Percentiles rank a stretch among this genome's conserved stretches.
Conservation (phyloP, 1,140 invertebrate genomes). For the Heliconius congener region DNA sequence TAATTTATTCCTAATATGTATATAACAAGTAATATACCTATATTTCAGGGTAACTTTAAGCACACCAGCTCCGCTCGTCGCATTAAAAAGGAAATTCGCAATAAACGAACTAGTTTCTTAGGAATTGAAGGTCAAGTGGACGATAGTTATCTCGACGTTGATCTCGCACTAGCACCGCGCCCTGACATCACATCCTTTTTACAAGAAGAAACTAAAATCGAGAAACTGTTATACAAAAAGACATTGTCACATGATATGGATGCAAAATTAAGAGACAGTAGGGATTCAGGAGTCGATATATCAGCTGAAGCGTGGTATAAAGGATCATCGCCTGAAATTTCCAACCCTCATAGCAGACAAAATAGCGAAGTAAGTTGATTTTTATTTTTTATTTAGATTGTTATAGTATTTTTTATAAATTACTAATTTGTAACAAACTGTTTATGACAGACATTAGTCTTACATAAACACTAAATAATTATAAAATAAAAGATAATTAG, state of each 20-base stretch:
- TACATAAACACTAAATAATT: too few species aligned
- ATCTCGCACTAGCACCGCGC: constrained; percentile 87
- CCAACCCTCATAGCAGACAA: constrained; percentile 88
- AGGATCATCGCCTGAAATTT: constrained; percentile 83
- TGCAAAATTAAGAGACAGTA: constrained; percentile 82
- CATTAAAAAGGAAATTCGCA: constrained; percentile 92
- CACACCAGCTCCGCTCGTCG: constrained; percentile 91
- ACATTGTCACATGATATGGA: constrained; percentile 82
- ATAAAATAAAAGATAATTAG: too few species aligned
- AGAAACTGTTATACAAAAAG: constrained; percentile 86
- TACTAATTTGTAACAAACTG: too few species aligned
- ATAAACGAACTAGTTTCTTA: constrained; percentile 92
- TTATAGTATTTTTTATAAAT: background rate
- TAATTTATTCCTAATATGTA: too few species aligned
- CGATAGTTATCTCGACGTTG: constrained; percentile 84
- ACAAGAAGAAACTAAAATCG: constrained; percentile 89
- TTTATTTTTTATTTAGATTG: background rate
- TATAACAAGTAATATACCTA: background rate
- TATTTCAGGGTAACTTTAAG: constrained; percentile 82
- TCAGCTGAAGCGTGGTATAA: constrained; percentile 84
- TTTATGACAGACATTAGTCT: too few species aligned
- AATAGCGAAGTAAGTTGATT: constrained; percentile 84
- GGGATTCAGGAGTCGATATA: constrained; percentile 89
- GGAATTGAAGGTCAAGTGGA: constrained; percentile 90
- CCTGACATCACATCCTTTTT: constrained; percentile 90